Conservation (phyloP, 2,113 vertebrate genomes). For the Galbula dea region DNA sequence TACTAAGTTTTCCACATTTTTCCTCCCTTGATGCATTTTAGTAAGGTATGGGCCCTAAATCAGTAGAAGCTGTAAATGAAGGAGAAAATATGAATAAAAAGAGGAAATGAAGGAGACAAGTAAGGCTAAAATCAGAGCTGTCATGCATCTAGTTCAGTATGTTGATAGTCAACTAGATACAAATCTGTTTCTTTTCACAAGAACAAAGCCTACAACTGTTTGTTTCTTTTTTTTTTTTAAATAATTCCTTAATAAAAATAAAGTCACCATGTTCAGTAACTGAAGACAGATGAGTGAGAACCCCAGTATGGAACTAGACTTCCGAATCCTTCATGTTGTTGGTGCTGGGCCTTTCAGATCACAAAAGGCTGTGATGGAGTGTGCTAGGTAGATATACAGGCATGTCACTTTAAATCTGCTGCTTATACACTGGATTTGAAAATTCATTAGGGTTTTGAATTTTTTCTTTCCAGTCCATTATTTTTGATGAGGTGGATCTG, state of each 20-base stretch:
- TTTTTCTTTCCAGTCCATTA: constrained; percentile 85
- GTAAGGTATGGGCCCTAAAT: not conserved
- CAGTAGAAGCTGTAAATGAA: not conserved
- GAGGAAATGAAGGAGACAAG: not conserved
- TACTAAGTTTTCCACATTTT: not conserved
- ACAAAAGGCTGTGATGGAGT: not conserved
- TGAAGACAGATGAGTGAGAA: not conserved
- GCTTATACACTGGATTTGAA: not conserved
- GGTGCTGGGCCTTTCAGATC: not conserved
- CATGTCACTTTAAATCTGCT: not conserved
- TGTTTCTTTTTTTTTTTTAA: not conserved
- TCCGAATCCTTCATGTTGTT: not conserved
- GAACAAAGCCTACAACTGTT: not conserved
- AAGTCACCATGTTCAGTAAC: not conserved
- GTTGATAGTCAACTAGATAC: not conserved
- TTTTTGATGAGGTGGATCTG: constrained; percentile 97
- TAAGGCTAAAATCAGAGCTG: not conserved
- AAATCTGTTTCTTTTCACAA: not conserved
- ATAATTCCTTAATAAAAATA: not conserved
- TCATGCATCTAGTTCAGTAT: not conserved
- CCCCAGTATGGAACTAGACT: not conserved
- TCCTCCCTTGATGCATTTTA: not conserved
- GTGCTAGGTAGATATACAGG: not conserved
- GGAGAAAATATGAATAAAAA: not conserved
- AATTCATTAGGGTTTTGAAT: not conserved